These are phyloP conservation scores for Calosoma granatense DNA, from an alignment of 1,140 invertebrate species.

Conservation along the genomic window DNA sequence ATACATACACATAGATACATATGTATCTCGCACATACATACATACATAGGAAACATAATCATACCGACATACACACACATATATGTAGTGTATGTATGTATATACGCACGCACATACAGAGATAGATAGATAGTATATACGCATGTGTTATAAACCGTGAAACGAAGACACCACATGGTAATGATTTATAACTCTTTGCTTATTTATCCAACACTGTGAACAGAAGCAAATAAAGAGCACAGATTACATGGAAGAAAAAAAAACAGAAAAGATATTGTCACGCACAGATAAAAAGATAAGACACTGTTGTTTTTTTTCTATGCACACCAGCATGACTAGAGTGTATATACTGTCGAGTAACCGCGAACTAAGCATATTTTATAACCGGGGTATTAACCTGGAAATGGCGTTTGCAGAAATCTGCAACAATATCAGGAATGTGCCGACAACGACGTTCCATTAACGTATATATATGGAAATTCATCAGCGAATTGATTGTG, in stretches of 20 bases:
- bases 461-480: no score
- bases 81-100: no score
- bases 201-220: no score
- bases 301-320: neutral
- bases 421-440: constrained; percentile 12
- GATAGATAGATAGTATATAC: no score
- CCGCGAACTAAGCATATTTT: neutral
- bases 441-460: no score
- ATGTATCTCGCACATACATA: neutral
- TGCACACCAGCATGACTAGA: no score
- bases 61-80: neutral
- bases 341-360: no score
- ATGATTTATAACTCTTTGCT: neutral
- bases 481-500: no score
- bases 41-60: no score
- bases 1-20: no score
- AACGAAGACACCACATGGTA: neutral
- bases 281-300: neutral
- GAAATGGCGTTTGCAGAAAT: neutral
- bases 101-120: no score
- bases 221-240: neutral
- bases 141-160: no score
- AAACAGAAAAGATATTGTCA: neutral
- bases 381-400: neutral
- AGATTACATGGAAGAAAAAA: neutral